Evolutionary conservation across 1,140 invertebrate species (phyloP).

Genomic region (Rhopalosiphum padi): DNA sequence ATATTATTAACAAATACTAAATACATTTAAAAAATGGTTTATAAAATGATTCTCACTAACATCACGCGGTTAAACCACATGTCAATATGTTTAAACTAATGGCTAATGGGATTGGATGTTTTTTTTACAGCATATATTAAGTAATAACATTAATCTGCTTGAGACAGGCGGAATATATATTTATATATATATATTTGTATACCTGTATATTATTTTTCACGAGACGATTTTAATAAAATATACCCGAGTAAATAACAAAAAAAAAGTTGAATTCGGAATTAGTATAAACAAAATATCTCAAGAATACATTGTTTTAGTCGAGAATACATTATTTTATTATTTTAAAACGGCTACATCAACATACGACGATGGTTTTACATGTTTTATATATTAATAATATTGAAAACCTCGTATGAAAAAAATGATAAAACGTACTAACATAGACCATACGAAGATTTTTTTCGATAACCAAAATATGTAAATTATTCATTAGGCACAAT

Average conservation of each 20-base stretch:
- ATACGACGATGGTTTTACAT: neutral
- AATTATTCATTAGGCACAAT: constrained; percentile 8
- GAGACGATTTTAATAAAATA: neutral
- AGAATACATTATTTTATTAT: neutral
- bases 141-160: neutral
- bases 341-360: neutral
- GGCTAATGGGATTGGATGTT: constrained; percentile 1
- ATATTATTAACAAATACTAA: constrained; percentile 11
- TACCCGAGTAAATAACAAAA: neutral
- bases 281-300: neutral
- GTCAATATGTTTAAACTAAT: constrained; percentile 7
- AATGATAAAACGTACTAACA: neutral
- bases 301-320: neutral
- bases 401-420: neutral
- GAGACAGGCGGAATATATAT: neutral
- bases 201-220: constrained; percentile 16
- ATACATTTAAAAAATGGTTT: neutral
- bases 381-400: neutral
- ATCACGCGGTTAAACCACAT: neutral
- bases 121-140: constrained; percentile 4
- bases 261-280: neutral
- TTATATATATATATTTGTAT: neutral
- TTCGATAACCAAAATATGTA: neutral
- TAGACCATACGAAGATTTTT: neutral
- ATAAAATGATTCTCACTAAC: constrained; percentile 2